phyloP scores from a whole-genome alignment of 2,113 vertebrate species.

The Dryoscopus gambensis region DNA sequence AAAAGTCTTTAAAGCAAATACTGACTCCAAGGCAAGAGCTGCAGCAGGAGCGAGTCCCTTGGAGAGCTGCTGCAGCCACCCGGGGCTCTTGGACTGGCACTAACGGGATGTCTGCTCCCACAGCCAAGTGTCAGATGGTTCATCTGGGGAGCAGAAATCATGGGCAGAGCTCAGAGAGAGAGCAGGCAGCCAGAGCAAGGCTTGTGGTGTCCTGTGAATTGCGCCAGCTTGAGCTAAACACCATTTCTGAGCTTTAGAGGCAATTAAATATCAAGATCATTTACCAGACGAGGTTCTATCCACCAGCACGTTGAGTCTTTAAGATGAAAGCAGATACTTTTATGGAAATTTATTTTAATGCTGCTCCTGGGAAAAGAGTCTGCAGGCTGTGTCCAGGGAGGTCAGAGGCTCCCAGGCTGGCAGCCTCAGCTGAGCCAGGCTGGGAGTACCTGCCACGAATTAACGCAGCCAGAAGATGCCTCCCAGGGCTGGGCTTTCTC shows the following conservation, averaged over 20 bases:
- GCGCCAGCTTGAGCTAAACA: not conserved
- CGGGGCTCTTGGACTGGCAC: not conserved
- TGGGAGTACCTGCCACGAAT: not conserved
- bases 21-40: rapidly evolving
- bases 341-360: not conserved
- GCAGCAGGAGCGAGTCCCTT: not conserved
- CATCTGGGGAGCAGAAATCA: not conserved
- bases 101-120: rapidly evolving
- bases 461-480: not conserved
- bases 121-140: not conserved
- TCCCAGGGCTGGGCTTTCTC: not conserved
- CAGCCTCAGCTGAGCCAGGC: not conserved
- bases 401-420: not conserved
- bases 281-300: not conserved
- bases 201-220: not conserved
- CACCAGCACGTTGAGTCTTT: not conserved
- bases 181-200: not conserved
- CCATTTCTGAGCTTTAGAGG: not conserved
- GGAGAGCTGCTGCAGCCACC: rapidly evolving
- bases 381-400: not conserved
- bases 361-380: not conserved
- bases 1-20: not conserved
- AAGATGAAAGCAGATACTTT: not conserved
- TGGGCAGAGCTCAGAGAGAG: not conserved
- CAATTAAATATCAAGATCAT: not conserved